Conservation (phyloP, 2,113 vertebrate genomes). For the Verasper variegatus region DNA sequence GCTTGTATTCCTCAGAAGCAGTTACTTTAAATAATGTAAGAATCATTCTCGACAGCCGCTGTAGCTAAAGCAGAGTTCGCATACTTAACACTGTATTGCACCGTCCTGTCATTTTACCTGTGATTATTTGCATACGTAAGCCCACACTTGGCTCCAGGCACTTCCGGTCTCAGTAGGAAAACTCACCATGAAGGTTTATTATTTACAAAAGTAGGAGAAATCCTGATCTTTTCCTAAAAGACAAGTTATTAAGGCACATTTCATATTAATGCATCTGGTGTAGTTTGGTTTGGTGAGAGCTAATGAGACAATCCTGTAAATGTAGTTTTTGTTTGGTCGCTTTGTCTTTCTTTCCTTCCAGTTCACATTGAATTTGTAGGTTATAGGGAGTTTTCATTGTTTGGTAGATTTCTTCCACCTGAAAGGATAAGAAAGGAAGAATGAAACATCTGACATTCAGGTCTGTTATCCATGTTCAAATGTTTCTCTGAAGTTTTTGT, state of each 20-base stretch:
- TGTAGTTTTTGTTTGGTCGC: conserved; percentile 14
- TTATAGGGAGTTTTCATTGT: conserved; percentile 22
- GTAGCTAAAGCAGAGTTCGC: conserved; percentile 22
- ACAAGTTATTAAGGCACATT: conserved; percentile 46
- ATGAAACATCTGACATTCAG: not conserved
- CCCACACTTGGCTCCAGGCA: conserved; percentile 42
- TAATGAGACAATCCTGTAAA: conserved; percentile 41
- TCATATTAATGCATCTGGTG: conserved; percentile 17
- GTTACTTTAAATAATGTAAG: conserved; percentile 42
- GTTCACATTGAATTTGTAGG: conserved; percentile 1
- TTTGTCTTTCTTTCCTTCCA: conserved; percentile 29
- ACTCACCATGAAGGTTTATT: conserved; percentile 8
- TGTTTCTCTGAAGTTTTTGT: not conserved
- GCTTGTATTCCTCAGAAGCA: conserved; percentile 62
- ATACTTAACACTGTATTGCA: conserved; percentile 41
- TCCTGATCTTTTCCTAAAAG: not conserved
- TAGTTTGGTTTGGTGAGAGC: conserved; percentile 29
- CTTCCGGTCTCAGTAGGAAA: conserved; percentile 40
- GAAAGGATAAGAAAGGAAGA: conserved; percentile 21
- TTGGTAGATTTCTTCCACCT: conserved; percentile 27
- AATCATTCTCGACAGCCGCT: conserved; percentile 8
- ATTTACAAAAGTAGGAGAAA: conserved; percentile 54
- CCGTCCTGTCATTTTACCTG: conserved; percentile 10
- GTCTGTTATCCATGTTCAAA: not conserved
- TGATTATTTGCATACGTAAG: conserved; percentile 12